phyloP scores from a whole-genome alignment of 2,797 vertebrate species.

The Lophius americanus region DNA sequence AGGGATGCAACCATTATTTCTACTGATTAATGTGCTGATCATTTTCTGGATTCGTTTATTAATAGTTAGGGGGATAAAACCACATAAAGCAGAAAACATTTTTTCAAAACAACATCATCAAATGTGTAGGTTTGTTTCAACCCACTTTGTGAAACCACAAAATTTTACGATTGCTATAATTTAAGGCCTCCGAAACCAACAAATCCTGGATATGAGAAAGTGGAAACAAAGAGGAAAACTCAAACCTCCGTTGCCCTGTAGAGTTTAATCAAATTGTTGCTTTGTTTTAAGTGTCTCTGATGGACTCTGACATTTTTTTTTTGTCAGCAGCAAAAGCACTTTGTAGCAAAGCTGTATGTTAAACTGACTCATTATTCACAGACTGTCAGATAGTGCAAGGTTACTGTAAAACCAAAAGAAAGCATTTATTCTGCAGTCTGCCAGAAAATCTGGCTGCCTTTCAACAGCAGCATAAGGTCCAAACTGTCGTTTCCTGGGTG shows the following conservation, averaged over 20 bases:
- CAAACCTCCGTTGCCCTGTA: not conserved
- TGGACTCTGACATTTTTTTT: constrained; percentile 1
- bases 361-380: constrained; percentile 40
- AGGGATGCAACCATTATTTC: not conserved
- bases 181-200: not conserved
- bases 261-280: not conserved
- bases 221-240: not conserved
- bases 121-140: not conserved
- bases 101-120: not conserved
- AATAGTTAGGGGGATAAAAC: not conserved
- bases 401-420: constrained; percentile 41
- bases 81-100: not conserved
- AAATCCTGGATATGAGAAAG: not conserved
- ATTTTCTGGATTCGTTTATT: not conserved
- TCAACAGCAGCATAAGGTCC: constrained; percentile 29
- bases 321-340: constrained; percentile 12
- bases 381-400: constrained; percentile 38
- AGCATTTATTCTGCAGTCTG: constrained; percentile 32
- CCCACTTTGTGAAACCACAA: not conserved
- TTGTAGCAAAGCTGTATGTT: constrained; percentile 17
- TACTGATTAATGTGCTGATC: not conserved
- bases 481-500: constrained; percentile 9
- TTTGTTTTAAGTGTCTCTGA: not conserved
- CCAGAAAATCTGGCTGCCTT: constrained; percentile 33
- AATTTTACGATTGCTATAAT: not conserved